Evolutionary conservation across 2,113 vertebrate species (phyloP).

Genomic region (Melanotaenia duboulayi): DNA sequence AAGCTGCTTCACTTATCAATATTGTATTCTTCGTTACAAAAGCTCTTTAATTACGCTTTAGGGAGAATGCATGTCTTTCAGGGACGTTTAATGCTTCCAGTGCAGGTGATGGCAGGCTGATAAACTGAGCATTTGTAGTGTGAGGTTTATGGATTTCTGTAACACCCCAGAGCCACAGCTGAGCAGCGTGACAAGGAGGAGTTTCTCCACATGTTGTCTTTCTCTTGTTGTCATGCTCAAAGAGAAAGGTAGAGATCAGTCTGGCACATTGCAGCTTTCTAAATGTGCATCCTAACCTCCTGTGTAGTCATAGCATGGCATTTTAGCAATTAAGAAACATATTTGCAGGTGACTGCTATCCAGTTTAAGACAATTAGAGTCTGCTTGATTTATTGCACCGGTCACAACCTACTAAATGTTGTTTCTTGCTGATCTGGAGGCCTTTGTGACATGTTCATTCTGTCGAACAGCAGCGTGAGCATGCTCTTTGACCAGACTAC

Average conservation of each 20-base stretch:
- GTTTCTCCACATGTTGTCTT: constrained; percentile 20
- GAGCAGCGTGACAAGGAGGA: constrained; percentile 35
- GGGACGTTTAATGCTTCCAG: constrained; percentile 14
- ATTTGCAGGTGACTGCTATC: constrained; percentile 21
- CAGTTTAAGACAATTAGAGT: background rate
- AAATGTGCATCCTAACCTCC: constrained; percentile 16
- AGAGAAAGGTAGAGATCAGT: constrained; percentile 5
- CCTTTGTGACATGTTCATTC: constrained; percentile 39
- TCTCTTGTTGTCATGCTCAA: constrained; percentile 4
- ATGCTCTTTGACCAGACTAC: constrained; percentile 54
- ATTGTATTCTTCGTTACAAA: constrained; percentile 42
- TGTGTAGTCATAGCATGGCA: background rate
- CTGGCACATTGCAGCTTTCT: constrained; percentile 2
- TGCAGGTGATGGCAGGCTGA: constrained; percentile 49
- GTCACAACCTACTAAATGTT: constrained; percentile 5
- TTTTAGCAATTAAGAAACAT: background rate
- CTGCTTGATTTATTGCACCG: constrained; percentile 10
- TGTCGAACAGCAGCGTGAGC: constrained; percentile 35
- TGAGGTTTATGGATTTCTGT: constrained; percentile 57
- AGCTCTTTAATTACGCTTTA: constrained; percentile 45
- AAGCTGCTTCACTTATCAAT: constrained; percentile 39
- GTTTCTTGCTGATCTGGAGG: constrained; percentile 9
- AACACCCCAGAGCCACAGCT: constrained; percentile 27
- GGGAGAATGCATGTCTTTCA: constrained; percentile 28
- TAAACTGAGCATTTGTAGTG: constrained; percentile 43